Base-by-base conservation (phyloP, 1,140 invertebrate species). In the Drosophila baimaii region DNA sequence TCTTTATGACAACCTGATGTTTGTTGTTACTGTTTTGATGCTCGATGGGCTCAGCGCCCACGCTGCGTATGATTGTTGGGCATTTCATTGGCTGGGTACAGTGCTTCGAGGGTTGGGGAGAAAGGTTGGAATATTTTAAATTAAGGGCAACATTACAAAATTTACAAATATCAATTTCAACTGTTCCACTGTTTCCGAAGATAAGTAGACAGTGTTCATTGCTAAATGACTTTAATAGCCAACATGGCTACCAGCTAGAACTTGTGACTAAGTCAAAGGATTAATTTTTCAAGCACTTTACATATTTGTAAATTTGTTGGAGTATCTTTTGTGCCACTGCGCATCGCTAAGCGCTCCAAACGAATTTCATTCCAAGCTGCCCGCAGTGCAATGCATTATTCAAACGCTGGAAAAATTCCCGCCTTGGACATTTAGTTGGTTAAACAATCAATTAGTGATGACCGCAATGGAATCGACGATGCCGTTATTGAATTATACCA, bases 361-460 rank as follows among this genome's bases (percentile, higher is more conserved):
- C 27, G 17, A 58, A 71, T 47, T 31, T 41, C 39, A 46, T 70
- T 70, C 39, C 37, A 59, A 19, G 29, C 56, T 49, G 43, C 68
- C 56, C 61, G 66, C 37, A 56, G 62, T 54, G 57, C 55, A 44
- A 77, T 85, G 68, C 81, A 84, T 85, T 85, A 84, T 85, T 85
- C 68, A 85, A 70, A 49, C 41, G 27, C 25, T 39, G 37, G 64
- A 69, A 56, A 73, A 85, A 74, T 54, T 63, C 62, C 78, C 69
- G 44, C 57, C 82, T 62, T 43, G 27, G 46, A 56, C 51, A 65
- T 86, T 88, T 79, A 88, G 63, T 51, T 83, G 59, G 81, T 77
- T 76, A 77, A 83, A 79, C 68, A 86, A 88, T 89, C 83, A 86
- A 86, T 86, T 86, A 86, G 71, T 62, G 58, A 39, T 39, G 58